Base-by-base conservation (phyloP, 1,140 invertebrate species). In the Caenorhabditis tropicalis region DNA sequence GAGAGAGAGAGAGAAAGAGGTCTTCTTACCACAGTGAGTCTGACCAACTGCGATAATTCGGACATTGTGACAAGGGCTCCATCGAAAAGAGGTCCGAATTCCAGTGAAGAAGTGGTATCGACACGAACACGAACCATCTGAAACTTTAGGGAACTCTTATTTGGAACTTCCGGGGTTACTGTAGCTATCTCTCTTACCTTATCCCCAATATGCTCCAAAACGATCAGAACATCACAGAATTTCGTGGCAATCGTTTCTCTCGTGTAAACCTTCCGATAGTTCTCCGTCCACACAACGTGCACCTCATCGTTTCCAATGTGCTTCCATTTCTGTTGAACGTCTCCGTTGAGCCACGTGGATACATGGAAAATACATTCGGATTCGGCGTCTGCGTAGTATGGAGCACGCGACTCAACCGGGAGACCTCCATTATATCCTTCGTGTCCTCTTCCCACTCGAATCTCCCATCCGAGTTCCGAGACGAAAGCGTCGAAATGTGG, bases 271-370 rank as follows among this genome's bases (percentile, higher is more conserved):
- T 74, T 74, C 80, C 96, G 93, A 91, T 93, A 94, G 92, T 99
- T 96, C 91, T 99, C 98, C 27, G 96, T 98, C 98, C 98, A 99
- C 19, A 99, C 96, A 85, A 99, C 97, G 90, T 99, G 97, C 49
- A 99, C 96, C 92, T 99, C 98, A 92, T 99, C 98, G 92, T 99
- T 99, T 39, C 90, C 90, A 9, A 91, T 53, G 56, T 91, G 90
- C 49, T 89, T 91, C 74, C 90, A 81, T 60, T 91, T 91, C 48
- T 91, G 83, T 27, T 87, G 88, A 21, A 83, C 92, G 79, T 90
- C 92, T 80, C 87, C 91, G 16, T 95, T 94, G 95, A 99, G 98
- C 86, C 96, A 93, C 1, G 98, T 99, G n/a, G 97, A 96, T 33
- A 99, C 97, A 92, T 99, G 98, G 92, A 98, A 99, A n/a, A 94